These are phyloP conservation scores for Phaethon lepturus DNA, from an alignment of 2,113 vertebrate genomes.

Conservation along the genomic window DNA sequence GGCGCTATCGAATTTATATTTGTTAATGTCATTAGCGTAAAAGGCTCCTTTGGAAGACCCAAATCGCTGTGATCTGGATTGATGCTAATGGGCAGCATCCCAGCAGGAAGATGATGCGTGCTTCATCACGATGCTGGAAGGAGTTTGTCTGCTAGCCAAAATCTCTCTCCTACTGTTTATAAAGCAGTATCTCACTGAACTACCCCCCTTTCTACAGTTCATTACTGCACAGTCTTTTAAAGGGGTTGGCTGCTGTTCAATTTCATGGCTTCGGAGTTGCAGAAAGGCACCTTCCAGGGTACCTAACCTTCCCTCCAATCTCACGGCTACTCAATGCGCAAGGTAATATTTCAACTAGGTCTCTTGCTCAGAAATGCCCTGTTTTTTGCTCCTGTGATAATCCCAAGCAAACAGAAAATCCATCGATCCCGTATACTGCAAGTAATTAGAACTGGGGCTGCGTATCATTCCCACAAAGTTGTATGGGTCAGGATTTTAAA, in stretches of 20 bases:
- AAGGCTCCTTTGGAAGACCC: not conserved
- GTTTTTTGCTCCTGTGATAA: not conserved
- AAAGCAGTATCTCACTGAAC: not conserved
- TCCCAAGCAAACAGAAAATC: not conserved
- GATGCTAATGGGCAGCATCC: slow-evolving; percentile 34
- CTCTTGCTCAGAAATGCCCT: not conserved
- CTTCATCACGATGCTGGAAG: slow-evolving; percentile 25
- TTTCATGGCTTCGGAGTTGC: not conserved
- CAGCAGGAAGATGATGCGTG: not conserved
- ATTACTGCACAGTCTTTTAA: not conserved
- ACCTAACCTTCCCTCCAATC: not conserved
- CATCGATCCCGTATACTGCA: not conserved
- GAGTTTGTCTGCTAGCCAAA: slow-evolving; percentile 27
- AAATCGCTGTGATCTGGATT: not conserved
- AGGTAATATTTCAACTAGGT: not conserved
- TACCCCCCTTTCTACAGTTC: not conserved
- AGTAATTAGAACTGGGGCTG: not conserved
- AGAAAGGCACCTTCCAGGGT: slow-evolving; percentile 8
- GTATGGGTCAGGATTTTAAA: not conserved
- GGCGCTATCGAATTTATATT: not conserved
- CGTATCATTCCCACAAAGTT: not conserved
- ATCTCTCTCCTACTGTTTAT: slow-evolving; percentile 28
- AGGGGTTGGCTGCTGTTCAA: slow-evolving; percentile 14
- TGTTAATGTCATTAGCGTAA: not conserved
- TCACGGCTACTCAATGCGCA: not conserved